phyloP scores from a whole-genome alignment of 2,113 vertebrate genomes.

The Hepsetus odoe region DNA sequence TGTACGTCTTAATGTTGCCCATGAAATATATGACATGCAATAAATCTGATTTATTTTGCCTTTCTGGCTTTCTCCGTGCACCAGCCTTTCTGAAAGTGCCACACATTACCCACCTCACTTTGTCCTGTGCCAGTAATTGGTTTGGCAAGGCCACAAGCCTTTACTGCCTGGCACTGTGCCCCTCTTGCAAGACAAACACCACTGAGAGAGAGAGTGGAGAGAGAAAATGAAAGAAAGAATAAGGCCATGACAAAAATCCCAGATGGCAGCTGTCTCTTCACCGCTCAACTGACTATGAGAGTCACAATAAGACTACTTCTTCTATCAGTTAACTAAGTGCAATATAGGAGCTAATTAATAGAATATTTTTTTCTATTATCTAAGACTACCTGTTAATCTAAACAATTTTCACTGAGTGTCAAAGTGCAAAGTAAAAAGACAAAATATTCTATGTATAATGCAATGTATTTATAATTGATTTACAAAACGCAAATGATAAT shows the following conservation, averaged over 20 bases:
- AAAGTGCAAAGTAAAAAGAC: neutral
- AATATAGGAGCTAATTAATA: neutral
- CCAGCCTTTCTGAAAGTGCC: neutral
- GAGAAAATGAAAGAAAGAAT: conserved; percentile 40
- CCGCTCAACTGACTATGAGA: neutral
- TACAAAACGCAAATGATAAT: neutral
- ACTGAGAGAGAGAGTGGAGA: conserved; percentile 29
- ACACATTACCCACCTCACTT: neutral
- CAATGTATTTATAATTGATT: neutral
- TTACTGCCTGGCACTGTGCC: neutral
- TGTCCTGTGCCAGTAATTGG: neutral
- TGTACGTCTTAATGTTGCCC: neutral
- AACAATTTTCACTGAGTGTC: neutral
- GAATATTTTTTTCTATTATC: neutral
- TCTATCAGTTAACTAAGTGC: neutral
- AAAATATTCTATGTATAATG: neutral
- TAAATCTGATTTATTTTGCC: neutral
- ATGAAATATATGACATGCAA: neutral
- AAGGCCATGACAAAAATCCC: conserved; percentile 34
- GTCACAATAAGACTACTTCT: neutral
- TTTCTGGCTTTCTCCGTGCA: neutral
- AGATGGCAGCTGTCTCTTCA: neutral
- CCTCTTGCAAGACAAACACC: conserved; percentile 22
- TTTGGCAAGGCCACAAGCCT: neutral
- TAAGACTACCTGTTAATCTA: neutral